Percentiles rank a stretch among this genome's conserved stretches.
These are phyloP conservation scores for Cardinalis cardinalis DNA, from an alignment of 2,113 vertebrate species.

Conservation along the genomic window DNA sequence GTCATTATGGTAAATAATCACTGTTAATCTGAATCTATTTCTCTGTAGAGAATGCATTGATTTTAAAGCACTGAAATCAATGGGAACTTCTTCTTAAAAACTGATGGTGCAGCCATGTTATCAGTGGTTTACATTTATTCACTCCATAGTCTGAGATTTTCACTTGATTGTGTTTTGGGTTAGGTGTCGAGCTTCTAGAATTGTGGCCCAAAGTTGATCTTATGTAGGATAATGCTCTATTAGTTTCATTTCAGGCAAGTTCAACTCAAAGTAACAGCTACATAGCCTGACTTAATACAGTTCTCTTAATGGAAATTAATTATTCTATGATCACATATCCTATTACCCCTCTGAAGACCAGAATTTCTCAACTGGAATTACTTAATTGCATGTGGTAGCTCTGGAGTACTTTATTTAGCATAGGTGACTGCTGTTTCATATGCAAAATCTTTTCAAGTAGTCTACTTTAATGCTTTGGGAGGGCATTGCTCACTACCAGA, in stretches of 20 bases:
- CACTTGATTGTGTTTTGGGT: not conserved
- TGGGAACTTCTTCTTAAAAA: slow-evolving; percentile 3
- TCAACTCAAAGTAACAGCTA: not conserved
- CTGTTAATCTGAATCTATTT: slow-evolving; percentile 6
- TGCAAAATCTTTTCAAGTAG: not conserved
- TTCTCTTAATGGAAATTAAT: not conserved
- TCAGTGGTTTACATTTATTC: slow-evolving; percentile 3
- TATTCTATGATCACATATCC: not conserved
- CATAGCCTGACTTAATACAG: not conserved
- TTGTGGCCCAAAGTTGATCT: not conserved
- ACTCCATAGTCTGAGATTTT: not conserved
- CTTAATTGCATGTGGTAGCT: not conserved
- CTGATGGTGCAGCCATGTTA: not conserved
- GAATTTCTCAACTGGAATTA: not conserved
- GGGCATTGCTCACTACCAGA: not conserved
- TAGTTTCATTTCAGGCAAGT: not conserved
- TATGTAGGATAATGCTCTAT: not conserved
- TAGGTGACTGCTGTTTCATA: not conserved
- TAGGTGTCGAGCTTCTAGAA: not conserved
- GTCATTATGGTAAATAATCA: slow-evolving; percentile 5
- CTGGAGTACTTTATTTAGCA: not conserved
- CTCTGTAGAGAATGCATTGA: slow-evolving; percentile 2
- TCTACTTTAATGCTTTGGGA: not conserved
- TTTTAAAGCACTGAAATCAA: slow-evolving; percentile 31
- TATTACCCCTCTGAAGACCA: not conserved